Conservation (phyloP, 2,888 invertebrate species). For the Galeruca laticollis region DNA sequence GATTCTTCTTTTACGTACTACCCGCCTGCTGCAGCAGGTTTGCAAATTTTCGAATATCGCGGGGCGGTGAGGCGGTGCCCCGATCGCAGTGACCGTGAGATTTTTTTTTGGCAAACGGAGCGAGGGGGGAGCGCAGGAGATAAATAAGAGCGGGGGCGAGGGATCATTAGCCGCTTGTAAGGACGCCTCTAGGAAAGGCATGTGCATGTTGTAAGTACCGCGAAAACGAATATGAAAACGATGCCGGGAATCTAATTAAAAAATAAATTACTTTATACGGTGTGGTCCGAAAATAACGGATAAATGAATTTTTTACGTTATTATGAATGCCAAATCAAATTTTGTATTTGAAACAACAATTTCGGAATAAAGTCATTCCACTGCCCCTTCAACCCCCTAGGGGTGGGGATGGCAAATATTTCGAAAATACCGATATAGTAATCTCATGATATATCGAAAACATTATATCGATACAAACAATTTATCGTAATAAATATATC, state of each 20-base stretch:
- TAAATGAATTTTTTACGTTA: too few relatives aligned
- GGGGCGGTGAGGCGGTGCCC: slow-evolving; percentile 43
- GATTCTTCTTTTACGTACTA: background rate
- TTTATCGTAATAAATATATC: too few relatives aligned
- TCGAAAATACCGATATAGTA: too few relatives aligned
- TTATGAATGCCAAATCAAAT: too few relatives aligned
- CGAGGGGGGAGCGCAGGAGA: slow-evolving; percentile 49
- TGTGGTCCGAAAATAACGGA: too few relatives aligned
- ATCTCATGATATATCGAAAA: too few relatives aligned
- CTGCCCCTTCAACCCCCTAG: too few relatives aligned
- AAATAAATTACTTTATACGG: too few relatives aligned
- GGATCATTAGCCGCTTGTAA: slow-evolving; percentile 75
- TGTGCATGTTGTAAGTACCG: slow-evolving; percentile 64
- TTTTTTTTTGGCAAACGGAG: slow-evolving; percentile 18
- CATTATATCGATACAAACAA: too few relatives aligned
- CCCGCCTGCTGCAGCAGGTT: slow-evolving; percentile 56
- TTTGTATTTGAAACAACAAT: too few relatives aligned
- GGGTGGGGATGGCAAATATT: too few relatives aligned
- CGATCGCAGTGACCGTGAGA: slow-evolving; percentile 52
- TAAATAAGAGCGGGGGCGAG: slow-evolving; percentile 68
- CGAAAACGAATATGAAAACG: slow-evolving; percentile 47
- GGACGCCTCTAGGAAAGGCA: slow-evolving; percentile 64
- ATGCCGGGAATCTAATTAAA: slow-evolving; percentile 15
- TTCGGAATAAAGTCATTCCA: too few relatives aligned
- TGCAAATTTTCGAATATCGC: slow-evolving; percentile 58